Evolutionary conservation across 2,888 invertebrate genomes (phyloP), one percentile per base, ranked within the genome.

Genomic region (Drosophila sordidula): DNA sequence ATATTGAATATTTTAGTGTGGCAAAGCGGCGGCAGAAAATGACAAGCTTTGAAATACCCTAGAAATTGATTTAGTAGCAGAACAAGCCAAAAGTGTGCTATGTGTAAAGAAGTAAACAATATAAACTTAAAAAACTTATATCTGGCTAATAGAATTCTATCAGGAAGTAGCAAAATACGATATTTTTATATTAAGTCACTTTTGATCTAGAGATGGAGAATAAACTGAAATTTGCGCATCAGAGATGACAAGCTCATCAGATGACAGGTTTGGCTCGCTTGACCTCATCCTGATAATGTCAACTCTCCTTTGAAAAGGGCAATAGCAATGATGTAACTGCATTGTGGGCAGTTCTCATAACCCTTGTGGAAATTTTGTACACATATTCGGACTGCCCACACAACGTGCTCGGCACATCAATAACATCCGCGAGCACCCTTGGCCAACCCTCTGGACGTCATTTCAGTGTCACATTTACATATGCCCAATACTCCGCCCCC

Each of bases 391-490:
- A 2, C 34, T 39, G 55, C 76, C 72, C 72, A 74, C 74, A 46
- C 51, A 25, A 16, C 25, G 18, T 50, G 54, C 58, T 52, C 57
- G 58, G 55, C 54, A 57, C 47, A 50, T 38, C 34, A 34, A 49
- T 42, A 39, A 36, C 34, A 56, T 66, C 39, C 70, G 70, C 70
- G 47, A 14, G 8, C 29, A 26, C 54, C 57, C 50, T 38, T 51
- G 29, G 14, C 32, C 57, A n/a, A 22, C 41, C 56, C 45, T 55
- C 50, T 36, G 34, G 0, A n/a, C 38, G 25, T 51, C 58, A 46
- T 47, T 70, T 76, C 56, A 71, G 65, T 70, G 71, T 57, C 65
- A 39, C 38, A 73, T 70, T 70, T 47, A 34, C 41, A 49, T 63
- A 5, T 16, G 14, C 6, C 29, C 14, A 11, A n/a, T 11, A n/a